Evolutionary conservation across 2,113 vertebrate genomes (phyloP).

Genomic region (Alethe diademata): DNA sequence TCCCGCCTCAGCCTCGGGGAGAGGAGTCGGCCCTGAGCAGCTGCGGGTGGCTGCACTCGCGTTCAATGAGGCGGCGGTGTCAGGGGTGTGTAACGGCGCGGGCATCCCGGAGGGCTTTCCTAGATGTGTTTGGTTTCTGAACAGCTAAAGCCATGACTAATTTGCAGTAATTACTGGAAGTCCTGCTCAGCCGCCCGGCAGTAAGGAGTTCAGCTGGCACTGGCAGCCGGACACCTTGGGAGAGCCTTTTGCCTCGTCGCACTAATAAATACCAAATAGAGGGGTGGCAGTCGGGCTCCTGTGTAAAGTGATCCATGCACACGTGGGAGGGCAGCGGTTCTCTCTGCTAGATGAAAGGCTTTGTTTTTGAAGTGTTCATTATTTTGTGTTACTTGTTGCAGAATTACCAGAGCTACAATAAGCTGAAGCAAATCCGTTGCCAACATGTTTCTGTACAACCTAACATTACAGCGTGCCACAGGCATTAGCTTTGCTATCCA

Average conservation of each 20-base stretch:
- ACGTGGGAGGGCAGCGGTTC: rapidly evolving
- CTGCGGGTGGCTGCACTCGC: not conserved
- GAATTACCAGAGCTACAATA: not conserved
- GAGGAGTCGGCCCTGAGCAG: rapidly evolving
- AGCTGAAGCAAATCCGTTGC: not conserved
- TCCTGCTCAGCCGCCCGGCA: rapidly evolving
- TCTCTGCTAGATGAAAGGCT: rapidly evolving
- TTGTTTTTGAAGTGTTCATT: rapidly evolving
- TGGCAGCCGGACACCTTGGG: not conserved
- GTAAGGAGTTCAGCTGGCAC: not conserved
- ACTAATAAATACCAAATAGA: rapidly evolving
- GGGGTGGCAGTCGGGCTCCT: rapidly evolving
- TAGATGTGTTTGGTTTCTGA: rapidly evolving
- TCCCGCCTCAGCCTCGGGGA: not conserved
- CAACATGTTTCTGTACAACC: conserved; percentile 95
- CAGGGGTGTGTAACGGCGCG: rapidly evolving
- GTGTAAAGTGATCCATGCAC: rapidly evolving
- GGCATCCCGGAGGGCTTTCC: rapidly evolving
- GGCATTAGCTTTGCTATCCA: conserved; percentile 97
- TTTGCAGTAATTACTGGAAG: not conserved
- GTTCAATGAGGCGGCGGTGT: rapidly evolving
- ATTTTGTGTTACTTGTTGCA: not conserved
- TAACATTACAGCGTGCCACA: conserved; percentile 94
- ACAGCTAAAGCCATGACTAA: rapidly evolving
- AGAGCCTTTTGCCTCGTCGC: rapidly evolving